phyloP scores from a whole-genome alignment of 2,797 vertebrate genomes.

The Synanceia verrucosa region DNA sequence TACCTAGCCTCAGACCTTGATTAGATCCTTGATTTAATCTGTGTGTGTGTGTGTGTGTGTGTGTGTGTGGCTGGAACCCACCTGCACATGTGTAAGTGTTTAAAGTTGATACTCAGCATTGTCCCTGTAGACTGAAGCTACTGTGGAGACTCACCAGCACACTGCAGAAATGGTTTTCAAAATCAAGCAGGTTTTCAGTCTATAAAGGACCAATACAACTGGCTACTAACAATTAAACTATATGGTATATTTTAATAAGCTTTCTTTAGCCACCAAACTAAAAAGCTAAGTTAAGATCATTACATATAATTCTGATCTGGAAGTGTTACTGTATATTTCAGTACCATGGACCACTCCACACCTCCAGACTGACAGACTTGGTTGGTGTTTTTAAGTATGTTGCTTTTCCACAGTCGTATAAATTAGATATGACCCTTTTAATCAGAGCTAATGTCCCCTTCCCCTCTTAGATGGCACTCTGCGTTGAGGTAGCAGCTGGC shows the following conservation, averaged over 20 bases:
- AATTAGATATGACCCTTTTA: conserved; percentile 5
- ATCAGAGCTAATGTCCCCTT: conserved; percentile 14
- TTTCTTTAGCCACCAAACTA: neutral
- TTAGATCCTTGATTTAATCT: conserved; percentile 17
- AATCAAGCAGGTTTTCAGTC: neutral
- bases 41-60: neutral
- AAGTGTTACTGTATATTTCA: neutral
- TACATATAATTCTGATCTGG: neutral
- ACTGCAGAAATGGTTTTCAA: conserved; percentile 8
- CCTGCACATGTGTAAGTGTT: neutral
- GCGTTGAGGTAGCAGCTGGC: conserved; percentile 34
- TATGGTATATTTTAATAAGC: conserved; percentile 2
- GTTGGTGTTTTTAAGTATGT: neutral
- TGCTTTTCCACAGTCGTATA: neutral
- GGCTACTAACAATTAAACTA: neutral
- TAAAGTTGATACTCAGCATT: conserved; percentile 1
- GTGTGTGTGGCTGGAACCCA: neutral
- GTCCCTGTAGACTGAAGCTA: neutral
- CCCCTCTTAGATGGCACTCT: neutral
- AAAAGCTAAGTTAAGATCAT: neutral
- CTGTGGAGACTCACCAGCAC: neutral
- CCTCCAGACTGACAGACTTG: neutral
- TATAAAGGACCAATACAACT: neutral
- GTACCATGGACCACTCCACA: neutral
- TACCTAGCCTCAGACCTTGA: conserved; percentile 26